Evolutionary conservation across 2,888 invertebrate genomes (phyloP).

Genomic region (Taphrorychus bicolor): DNA sequence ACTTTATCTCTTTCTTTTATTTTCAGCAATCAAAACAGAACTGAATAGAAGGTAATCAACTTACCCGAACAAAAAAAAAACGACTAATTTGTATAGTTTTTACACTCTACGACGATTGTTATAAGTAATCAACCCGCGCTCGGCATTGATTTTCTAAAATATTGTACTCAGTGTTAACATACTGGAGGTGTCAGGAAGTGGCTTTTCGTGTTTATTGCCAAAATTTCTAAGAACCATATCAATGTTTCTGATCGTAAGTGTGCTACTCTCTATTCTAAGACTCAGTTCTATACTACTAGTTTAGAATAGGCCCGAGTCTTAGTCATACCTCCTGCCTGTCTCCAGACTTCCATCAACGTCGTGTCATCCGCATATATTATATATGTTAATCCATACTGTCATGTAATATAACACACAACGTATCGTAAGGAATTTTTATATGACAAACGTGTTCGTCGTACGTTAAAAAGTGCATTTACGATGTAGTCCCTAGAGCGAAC

Average conservation of each 20-base stretch:
- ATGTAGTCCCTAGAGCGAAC: neutral
- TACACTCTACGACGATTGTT: conserved; percentile 49
- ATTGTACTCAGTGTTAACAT: neutral
- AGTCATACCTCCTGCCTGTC: neutral
- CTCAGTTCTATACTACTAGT: no score
- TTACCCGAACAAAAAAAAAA: no score
- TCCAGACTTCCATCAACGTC: conserved; percentile 24
- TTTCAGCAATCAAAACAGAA: conserved; percentile 87
- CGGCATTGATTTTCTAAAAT: neutral
- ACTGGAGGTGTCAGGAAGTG: neutral
- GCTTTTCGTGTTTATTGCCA: no score
- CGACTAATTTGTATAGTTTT: conserved; percentile 49
- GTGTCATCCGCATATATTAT: conserved; percentile 40
- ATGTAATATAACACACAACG: conserved; percentile 37
- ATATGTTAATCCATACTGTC: conserved; percentile 36
- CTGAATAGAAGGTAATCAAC: conserved; percentile 85
- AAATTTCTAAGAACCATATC: no score
- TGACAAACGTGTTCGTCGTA: conserved; percentile 39
- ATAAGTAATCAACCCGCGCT: conserved; percentile 37
- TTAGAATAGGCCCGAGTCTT: no score
- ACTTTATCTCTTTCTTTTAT: no score
- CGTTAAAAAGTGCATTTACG: neutral
- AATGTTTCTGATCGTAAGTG: no score
- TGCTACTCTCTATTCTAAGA: no score
- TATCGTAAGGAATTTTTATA: conserved; percentile 31